Evolutionary conservation across 2,888 invertebrate genomes (phyloP), one percentile per base, ranked within the genome.

Genomic region (Bembecia ichneumoniformis): DNA sequence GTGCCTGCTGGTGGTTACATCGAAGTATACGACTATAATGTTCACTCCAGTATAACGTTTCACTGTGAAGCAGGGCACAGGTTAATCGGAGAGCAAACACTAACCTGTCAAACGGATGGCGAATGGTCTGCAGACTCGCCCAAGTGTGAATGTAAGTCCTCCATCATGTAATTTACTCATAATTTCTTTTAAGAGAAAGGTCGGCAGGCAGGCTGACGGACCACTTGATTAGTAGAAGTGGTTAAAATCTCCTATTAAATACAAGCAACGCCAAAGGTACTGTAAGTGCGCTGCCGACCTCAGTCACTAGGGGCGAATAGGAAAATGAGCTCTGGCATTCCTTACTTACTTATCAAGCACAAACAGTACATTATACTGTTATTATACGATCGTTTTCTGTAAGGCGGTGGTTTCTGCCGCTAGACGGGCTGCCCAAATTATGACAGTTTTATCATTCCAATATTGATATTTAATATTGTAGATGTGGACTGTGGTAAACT

Each of bases 401-500:
- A 28, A 20, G 20, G 4, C 4, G 3, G 2, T 3, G 20, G 20
- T 20, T 20, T 5, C 7, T 28, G 4, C 0, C 20, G 20, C 20
- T 28, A 7, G 20, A 28, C 20, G 20, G 20, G n/a, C n/a, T n/a
- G n/a, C n/a, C 28, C 28, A 28, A 7, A 20, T 20, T 20, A 20
- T 20, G 20, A 20, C 7, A 3, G 7, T 2, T 0, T 28, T 28
- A 28, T 28, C 9, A 28, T 28, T 28, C 20, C 7, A 28, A 28
- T 9, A 20, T 20, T 20, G 4, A 28, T 28, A 28, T 28, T 40
- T 4, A 40, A n/a, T 13, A 43, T 58, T 60, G 0, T 66, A 96
- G 96, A 94, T 73, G 91, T 97, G 55, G 96, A 97, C 68, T 97
- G 97, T 70, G 96, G 96, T 4, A 92, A 94, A 67, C 92, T 96